Evolutionary conservation across 2,888 invertebrate species (phyloP), one percentile per base, ranked within the genome.

Genomic region (Pyrgus malvae): DNA sequence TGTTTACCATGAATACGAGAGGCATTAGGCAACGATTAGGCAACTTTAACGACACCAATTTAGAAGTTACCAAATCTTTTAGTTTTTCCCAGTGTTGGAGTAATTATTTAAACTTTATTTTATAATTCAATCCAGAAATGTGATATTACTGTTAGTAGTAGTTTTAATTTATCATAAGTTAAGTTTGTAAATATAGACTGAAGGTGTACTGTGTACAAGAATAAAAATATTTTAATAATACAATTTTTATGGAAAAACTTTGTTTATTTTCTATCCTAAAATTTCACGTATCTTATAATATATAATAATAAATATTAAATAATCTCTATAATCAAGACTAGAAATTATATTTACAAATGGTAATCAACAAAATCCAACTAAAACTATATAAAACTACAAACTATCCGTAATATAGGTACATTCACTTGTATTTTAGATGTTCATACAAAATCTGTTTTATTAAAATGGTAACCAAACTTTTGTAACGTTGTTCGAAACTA

Each of bases 301-400:
- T 17, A 5, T 21, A 25, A 16, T 3, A 29, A 16, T 49, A 31
- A 49, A 40, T 27, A 38, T 21, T 38, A 49, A 23, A 23, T 41
- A 16, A 21, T 16, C 7, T 33, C 6, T 23, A 48, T 19, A 44
- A 46, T 58, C 46, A 40, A 70, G 78, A 78, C 78, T 78, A 78
- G 79, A 78, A 48, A 59, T 61, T 67, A 69, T 72, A 73, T 72
- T 73, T 70, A 74, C 68, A 66, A 64, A 60, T 68, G 65, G 64
- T 72, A 65, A 65, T 64, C 58, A 64, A 35, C 16, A 33, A 7
- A 33, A 8, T 16, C 12, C 16, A 14, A 7, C 16, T 60, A 21
- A 31, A 31, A 23, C 29, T 2, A 29, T 29, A 17, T 17, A 19
- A 37, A 9, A 19, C 0, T 7, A 41, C 14, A 14, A 14, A 16